Percentiles rank a stretch among this genome's conserved stretches.
phyloP scores from a whole-genome alignment of 2,113 vertebrate species.

The Rana temporaria region DNA sequence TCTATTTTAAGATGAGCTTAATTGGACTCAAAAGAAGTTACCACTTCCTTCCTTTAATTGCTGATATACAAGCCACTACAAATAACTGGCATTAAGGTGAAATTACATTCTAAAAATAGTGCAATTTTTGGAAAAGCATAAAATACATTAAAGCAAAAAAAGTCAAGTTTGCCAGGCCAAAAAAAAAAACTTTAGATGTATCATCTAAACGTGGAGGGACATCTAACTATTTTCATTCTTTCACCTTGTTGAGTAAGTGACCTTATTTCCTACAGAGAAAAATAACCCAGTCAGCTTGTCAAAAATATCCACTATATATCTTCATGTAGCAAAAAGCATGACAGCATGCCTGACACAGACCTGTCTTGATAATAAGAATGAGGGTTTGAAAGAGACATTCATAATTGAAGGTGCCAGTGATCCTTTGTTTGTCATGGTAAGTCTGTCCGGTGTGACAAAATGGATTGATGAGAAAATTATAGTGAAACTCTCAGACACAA shows the following conservation, averaged over 20 bases:
- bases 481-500: slow-evolving; percentile 40
- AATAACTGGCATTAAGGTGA: no score
- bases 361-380: slow-evolving; percentile 47
- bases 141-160: slow-evolving; percentile 2
- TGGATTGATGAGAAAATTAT: slow-evolving; percentile 49
- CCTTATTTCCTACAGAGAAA: slow-evolving; percentile 50
- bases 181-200: not conserved
- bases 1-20: no score
- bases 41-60: no score
- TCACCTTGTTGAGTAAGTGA: slow-evolving; percentile 49
- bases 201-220: not conserved
- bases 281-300: slow-evolving; percentile 29
- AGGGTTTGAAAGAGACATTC: slow-evolving; percentile 40
- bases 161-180: not conserved
- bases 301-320: slow-evolving; percentile 41
- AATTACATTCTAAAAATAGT: no score
- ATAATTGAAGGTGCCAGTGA: slow-evolving; percentile 45
- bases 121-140: not conserved
- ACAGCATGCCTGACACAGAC: slow-evolving; percentile 36
- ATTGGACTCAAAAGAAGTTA: no score
- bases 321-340: slow-evolving; percentile 45
- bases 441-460: slow-evolving; percentile 41
- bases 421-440: slow-evolving; percentile 46
- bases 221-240: slow-evolving; percentile 25
- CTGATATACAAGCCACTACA: no score